Evolutionary conservation across 2,113 vertebrate genomes (phyloP).

Genomic region (Bubo blakistoni): DNA sequence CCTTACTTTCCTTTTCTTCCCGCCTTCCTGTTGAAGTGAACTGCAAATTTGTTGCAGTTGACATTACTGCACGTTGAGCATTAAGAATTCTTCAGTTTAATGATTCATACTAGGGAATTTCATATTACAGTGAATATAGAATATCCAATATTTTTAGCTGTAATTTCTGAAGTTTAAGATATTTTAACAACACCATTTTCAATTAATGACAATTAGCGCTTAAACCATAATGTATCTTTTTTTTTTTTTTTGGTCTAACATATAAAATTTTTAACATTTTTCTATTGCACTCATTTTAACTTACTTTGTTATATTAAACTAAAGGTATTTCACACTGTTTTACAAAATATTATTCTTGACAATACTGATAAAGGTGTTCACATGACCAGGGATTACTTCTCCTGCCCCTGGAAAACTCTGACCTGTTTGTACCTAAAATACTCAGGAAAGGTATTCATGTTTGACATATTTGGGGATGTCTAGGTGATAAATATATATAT

Average conservation of each 20-base stretch:
- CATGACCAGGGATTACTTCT: neutral
- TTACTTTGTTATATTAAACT: neutral
- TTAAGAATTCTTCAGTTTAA: neutral
- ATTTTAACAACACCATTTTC: neutral
- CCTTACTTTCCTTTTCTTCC: neutral
- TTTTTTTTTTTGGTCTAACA: neutral
- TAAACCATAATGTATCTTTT: neutral
- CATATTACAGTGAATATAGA: neutral
- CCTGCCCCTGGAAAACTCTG: neutral
- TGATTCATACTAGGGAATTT: neutral
- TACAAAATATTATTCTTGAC: neutral
- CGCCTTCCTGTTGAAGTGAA: neutral
- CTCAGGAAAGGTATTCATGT: neutral
- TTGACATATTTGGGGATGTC: neutral
- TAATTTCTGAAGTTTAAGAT: neutral
- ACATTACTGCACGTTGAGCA: accelerated
- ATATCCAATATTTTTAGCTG: neutral
- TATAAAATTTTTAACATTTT: neutral
- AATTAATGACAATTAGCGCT: neutral
- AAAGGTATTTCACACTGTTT: neutral
- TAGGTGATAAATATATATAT: neutral
- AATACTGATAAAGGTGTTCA: neutral
- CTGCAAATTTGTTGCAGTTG: neutral
- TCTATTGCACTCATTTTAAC: neutral
- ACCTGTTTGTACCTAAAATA: neutral